Evolutionary conservation across 2,888 invertebrate genomes (phyloP), one percentile per base, ranked within the genome.

Genomic region (Chaetoderma sp.): DNA sequence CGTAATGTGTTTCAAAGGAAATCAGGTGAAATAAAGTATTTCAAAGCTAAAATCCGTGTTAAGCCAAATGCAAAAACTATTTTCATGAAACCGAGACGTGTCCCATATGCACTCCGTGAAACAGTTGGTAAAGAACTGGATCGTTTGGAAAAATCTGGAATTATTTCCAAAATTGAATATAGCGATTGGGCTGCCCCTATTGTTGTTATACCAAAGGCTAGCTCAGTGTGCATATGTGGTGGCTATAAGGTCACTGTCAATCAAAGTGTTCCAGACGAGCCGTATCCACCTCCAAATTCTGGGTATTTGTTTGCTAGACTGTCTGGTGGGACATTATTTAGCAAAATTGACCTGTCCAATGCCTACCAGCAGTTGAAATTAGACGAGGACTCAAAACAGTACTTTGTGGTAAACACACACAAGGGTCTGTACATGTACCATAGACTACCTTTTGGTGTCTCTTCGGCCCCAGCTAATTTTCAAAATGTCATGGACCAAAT

Each of bases 181-280:
- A 70, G 67, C 65, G 60, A 74, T 0, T 78, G 72, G 75, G 74
- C 73, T 2, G 71, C 77, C 25, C 77, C 76, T 1, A 72, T 76
- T 25, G 74, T 77, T 2, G 67, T 71, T 25, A 65, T 0, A 78
- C 77, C 57, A 42, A 67, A 27, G 60, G 67, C 6, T 18, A 49
- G 65, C 18, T 21, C 28, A 18, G 63, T 77, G 8, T 44, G 78
- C 27, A 65, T 74, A n/a, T 78, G 72, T 61, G 72, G 75, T 2
- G 74, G 79, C 62, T 76, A 67, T 42, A 74, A 75, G 16, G 72
- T 73, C 1, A 74, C 76, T 0, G 54, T 78, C 1, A 77, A 78
- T 56, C 74, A 66, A 6, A 64, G 71, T n/a, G 30, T 81, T 30
- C 62, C 75, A 39, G 65, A 78, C 21, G 79, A 80, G 18, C 73